These are phyloP conservation scores for Pseudopodoces humilis DNA, from an alignment of 2,113 vertebrate species.

Conservation along the genomic window DNA sequence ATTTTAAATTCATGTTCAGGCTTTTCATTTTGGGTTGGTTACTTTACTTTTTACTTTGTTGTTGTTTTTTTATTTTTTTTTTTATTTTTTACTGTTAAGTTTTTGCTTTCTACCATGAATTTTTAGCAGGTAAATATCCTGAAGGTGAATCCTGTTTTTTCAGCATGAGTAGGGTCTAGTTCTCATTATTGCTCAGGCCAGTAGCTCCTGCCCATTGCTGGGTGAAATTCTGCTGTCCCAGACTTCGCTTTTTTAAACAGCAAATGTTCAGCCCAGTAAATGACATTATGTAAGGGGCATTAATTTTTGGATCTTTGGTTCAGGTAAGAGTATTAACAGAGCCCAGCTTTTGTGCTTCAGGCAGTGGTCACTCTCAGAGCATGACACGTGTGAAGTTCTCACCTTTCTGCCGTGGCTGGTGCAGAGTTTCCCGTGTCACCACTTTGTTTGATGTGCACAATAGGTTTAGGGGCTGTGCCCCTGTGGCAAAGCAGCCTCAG, in stretches of 20 bases:
- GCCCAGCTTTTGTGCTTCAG: not conserved
- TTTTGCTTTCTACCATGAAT: not conserved
- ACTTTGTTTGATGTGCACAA: not conserved
- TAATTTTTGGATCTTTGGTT: not conserved
- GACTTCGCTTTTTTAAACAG: not conserved
- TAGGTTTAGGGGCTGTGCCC: not conserved
- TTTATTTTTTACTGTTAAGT: not conserved
- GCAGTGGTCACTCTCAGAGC: not conserved
- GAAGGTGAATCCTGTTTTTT: not conserved
- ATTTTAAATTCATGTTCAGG: slow-evolving; percentile 70
- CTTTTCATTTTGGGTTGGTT: slow-evolving; percentile 50
- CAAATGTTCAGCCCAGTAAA: not conserved
- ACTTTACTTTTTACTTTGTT: not conserved
- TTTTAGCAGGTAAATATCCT: not conserved
- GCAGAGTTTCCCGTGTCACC: not conserved
- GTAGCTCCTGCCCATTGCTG: not conserved
- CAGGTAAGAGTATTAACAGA: not conserved
- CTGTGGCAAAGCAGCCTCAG: not conserved
- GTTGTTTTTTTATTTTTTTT: not conserved
- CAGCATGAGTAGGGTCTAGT: not conserved
- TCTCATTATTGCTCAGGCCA: not conserved
- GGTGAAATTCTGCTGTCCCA: not conserved
- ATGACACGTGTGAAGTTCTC: not conserved
- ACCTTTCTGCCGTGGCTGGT: not conserved
- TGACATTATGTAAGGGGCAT: not conserved